Percentiles rank a stretch among this genome's conserved stretches.
Conservation (phyloP, 2,113 vertebrate genomes). For the Stomatorhinus ivindoensis region DNA sequence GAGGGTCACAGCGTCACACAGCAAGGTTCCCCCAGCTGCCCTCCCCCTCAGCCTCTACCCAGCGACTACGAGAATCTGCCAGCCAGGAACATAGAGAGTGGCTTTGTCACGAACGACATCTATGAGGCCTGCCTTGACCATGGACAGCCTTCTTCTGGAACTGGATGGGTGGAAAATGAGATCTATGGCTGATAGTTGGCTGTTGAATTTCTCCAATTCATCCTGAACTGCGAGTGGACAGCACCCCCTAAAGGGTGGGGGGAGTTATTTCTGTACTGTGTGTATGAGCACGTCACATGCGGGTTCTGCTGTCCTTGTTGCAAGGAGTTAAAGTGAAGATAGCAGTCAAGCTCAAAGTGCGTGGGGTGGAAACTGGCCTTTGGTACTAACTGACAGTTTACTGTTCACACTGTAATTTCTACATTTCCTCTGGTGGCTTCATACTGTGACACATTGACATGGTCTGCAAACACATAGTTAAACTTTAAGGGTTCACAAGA, state of each 20-base stretch:
- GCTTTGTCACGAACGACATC: conserved; percentile 88
- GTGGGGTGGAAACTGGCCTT: neutral
- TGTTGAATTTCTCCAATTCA: neutral
- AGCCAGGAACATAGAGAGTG: conserved; percentile 54
- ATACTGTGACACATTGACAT: neutral
- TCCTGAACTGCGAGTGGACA: neutral
- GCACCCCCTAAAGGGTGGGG: neutral
- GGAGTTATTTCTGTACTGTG: neutral
- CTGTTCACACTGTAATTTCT: neutral
- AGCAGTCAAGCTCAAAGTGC: neutral
- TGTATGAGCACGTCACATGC: neutral
- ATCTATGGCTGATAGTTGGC: conserved; percentile 75
- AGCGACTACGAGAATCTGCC: conserved; percentile 63
- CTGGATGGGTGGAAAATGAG: conserved; percentile 91
- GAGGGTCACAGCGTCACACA: conserved; percentile 33
- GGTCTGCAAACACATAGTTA: neutral
- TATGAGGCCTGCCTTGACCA: conserved; percentile 70
- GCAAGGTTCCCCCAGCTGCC: conserved; percentile 57
- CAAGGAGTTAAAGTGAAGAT: neutral
- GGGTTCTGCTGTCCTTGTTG: neutral
- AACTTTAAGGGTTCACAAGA: neutral
- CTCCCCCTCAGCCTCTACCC: conserved; percentile 37
- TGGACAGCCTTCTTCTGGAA: conserved; percentile 52
- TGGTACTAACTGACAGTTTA: neutral
- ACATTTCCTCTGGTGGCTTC: neutral